Evolutionary conservation across 2,113 vertebrate species (phyloP), one percentile per base, ranked within the genome.

Genomic region (Gallinago media): DNA sequence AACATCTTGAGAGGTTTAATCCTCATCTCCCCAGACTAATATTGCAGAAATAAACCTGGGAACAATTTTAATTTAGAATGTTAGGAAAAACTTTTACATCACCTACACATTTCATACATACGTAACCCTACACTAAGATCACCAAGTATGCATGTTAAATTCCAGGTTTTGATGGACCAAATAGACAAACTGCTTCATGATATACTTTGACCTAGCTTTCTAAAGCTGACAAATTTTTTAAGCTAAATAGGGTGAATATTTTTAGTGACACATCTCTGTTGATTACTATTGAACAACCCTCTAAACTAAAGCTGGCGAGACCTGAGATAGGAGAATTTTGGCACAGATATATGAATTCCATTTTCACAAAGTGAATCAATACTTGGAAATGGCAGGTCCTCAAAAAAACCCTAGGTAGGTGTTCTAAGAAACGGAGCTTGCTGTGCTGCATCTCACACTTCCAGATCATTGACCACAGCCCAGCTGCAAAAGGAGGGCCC

Each of bases 1-100:
- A 92, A 54, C 36, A 80, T 77, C 58, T 85, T 12, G 2, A n/a
- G 58, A 94, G n/a, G 55, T 62, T 82, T 71, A 96, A 91, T 49
- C n/a, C n/a, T 65, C 26, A 50, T 68, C 59, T 79, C 31, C 31
- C 52, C 46, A 89, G 36, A 62, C 52, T 77, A 94, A 81, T 91
- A 85, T 26, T 71, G 59, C 12, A 84, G 81, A 90, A 83, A 29
- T 38, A 95, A 96, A 92, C 32, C 40, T 68, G 27, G 63, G 63
- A 92, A 90, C 11, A 87, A 62, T 61, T 71, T 66, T 73, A 88
- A 94, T 66, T 83, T 76, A 66, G 36, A 88, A 88, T 21, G 21
- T 85, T 15, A 3, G 34, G 32, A 95, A 89, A 81, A 31, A 80
- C 22, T 91, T 95, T 75, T 34, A 5, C 78, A 50, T 67, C 52